Conservation (phyloP, 2,888 invertebrate species). For the Caenorhabditis macrosperma region DNA sequence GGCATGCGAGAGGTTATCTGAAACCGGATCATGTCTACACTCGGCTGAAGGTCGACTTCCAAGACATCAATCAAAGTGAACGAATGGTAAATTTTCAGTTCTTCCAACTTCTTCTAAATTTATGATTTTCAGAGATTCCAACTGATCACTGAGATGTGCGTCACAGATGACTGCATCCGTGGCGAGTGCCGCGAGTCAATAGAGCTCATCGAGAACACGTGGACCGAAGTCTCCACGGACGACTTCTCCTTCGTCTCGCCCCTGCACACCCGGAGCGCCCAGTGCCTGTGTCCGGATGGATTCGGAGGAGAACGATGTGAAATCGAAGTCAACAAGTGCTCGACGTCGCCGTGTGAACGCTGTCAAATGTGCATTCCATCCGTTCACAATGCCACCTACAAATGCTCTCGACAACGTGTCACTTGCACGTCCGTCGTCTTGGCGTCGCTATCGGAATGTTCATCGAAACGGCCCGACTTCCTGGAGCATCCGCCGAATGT, state of each 20-base stretch:
- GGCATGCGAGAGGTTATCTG: slow-evolving; percentile 69
- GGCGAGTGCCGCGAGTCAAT: slow-evolving; percentile 86
- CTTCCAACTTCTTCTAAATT: background rate
- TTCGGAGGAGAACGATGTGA: slow-evolving; percentile 88
- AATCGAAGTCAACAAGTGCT: slow-evolving; percentile 87
- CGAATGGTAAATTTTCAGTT: slow-evolving; percentile 46
- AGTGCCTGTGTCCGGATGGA: slow-evolving; percentile 90
- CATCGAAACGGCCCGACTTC: too few relatives aligned
- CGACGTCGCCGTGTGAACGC: slow-evolving; percentile 86
- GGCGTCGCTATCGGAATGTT: too few relatives aligned
- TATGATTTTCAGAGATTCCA: slow-evolving; percentile 50
- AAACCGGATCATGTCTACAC: slow-evolving; percentile 75
- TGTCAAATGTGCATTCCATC: slow-evolving; percentile 87
- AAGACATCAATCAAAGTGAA: slow-evolving; percentile 57
- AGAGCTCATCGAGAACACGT: slow-evolving; percentile 83
- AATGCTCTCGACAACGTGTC: too few relatives aligned
- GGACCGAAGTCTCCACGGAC: slow-evolving; percentile 84
- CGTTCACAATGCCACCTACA: slow-evolving; percentile 80
- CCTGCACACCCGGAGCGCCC: slow-evolving; percentile 85
- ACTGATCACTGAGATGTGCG: slow-evolving; percentile 84
- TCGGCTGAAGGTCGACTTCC: slow-evolving; percentile 60
- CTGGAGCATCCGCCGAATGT: too few relatives aligned
- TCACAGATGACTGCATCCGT: slow-evolving; percentile 85
- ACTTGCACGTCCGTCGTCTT: too few relatives aligned
- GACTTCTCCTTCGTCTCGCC: slow-evolving; percentile 88